Base-by-base conservation (phyloP, 2,113 vertebrate genomes). In the Butastur rufipennis region DNA sequence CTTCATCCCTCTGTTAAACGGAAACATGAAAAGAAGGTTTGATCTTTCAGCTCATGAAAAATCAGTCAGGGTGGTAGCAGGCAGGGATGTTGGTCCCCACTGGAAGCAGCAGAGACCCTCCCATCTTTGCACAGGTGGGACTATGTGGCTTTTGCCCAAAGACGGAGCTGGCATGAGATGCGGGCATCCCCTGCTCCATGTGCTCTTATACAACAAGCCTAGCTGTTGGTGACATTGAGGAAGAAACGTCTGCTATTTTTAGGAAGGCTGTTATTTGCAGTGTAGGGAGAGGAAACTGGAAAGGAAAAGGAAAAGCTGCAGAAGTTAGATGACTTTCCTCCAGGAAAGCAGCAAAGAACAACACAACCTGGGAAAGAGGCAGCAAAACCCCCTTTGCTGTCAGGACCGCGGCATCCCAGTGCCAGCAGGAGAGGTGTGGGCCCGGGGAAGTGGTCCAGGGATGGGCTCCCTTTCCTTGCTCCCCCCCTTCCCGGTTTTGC, bases 381-480 rank as follows among this genome's bases (percentile, higher is more conserved):
- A 43, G 50, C 52, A 43, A 59, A 40, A 2, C 8, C 7, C 22
- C 5, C 19, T 62, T 72, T 29, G 21, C 48, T 47, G 16, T 72
- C 48, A 43, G 55, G 50, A 47, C 31, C 0, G 0, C 0, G 2
- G 52, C 6, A 3, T 56, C 11, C 77, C 32, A 7, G 55, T 29
- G 53, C 42, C 10, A 17, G 36, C 48, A 36, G 53, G 29, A n/a
- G 34, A 81, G 38, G 11, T 4, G 19, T 18, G 27, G 16, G 40
- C 40, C 11, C 0, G 0, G 29, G n/a, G 18, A 16, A 67, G 29
- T 32, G 25, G 25, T 40, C 52, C 32, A 7, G 27, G 38, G 11
- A 61, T 36, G 12, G 7, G 32, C 9, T 31, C 31, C 62, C 74
- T 66, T 67, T 56, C 59, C 61, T 25, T 61, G 71, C 70, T 62